Percentiles rank a stretch among this genome's conserved stretches.
These are phyloP conservation scores for Eptatretus burgeri DNA, from an alignment of 2,113 vertebrate genomes.

Conservation along the genomic window DNA sequence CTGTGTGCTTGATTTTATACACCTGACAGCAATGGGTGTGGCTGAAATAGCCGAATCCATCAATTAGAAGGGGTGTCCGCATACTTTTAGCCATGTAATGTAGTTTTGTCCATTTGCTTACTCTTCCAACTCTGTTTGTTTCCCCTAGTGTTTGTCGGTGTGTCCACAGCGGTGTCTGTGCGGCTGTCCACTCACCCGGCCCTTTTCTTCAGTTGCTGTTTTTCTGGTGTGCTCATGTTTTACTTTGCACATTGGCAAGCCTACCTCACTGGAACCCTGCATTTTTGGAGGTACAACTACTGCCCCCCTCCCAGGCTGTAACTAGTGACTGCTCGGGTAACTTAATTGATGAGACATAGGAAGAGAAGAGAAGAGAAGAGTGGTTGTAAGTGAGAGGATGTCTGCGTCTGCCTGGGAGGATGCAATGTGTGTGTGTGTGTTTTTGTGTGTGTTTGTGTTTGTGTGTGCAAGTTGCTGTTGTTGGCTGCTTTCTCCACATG, in stretches of 20 bases:
- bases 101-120: no score
- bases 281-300: conserved; percentile 56
- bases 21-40: no score
- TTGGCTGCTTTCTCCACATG: no score
- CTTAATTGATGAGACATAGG: no score
- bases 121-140: conserved; percentile 10
- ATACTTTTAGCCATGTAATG: no score
- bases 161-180: conserved; percentile 47
- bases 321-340: no score
- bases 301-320: not conserved
- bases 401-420: not conserved
- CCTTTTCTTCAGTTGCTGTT: conserved; percentile 77
- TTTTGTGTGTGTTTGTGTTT: no score
- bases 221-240: conserved; percentile 81
- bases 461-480: no score
- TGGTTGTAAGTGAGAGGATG: not conserved
- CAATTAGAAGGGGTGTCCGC: no score
- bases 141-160: conserved; percentile 44
- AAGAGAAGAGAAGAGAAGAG: no score
- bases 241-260: conserved; percentile 98
- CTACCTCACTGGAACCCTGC: conserved; percentile 65
- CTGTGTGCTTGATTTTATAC: no score
- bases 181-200: conserved; percentile 39
- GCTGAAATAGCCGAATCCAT: no score
- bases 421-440: not conserved